Percentiles rank a stretch among this genome's conserved stretches.
phyloP scores from a whole-genome alignment of 2,888 invertebrate genomes.

The Agriopis marginaria region DNA sequence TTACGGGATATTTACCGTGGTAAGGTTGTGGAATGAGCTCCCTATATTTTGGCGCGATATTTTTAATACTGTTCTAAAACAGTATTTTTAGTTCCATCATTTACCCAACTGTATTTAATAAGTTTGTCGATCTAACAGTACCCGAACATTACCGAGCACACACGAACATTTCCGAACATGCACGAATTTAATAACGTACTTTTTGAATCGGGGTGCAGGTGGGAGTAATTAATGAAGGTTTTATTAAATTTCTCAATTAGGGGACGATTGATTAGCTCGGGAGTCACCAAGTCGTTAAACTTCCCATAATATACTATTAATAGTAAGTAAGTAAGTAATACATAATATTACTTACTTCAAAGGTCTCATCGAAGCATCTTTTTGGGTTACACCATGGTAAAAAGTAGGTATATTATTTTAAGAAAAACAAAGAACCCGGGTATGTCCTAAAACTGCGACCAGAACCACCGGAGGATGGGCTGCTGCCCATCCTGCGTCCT shows the following conservation, averaged over 20 bases:
- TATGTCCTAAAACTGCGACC: too few relatives aligned
- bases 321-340: too few relatives aligned
- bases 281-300: neutral
- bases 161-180: conserved; percentile 56
- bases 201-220: conserved; percentile 48
- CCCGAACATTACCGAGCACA: conserved; percentile 47
- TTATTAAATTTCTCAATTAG: conserved; percentile 46
- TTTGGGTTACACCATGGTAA: too few relatives aligned
- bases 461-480: too few relatives aligned
- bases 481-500: too few relatives aligned
- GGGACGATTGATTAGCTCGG: conserved; percentile 30
- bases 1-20: too few relatives aligned
- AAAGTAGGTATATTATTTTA: too few relatives aligned
- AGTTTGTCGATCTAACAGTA: neutral
- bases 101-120: neutral
- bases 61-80: too few relatives aligned
- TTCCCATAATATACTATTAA: too few relatives aligned
- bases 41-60: too few relatives aligned
- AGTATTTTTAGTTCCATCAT: neutral
- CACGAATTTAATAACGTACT: conserved; percentile 52
- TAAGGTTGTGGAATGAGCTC: too few relatives aligned
- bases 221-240: conserved; percentile 54
- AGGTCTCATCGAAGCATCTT: neutral
- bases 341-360: neutral
- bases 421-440: too few relatives aligned